These are phyloP conservation scores for Pseudorasbora parva DNA, from an alignment of 2,113 vertebrate species.

Conservation along the genomic window DNA sequence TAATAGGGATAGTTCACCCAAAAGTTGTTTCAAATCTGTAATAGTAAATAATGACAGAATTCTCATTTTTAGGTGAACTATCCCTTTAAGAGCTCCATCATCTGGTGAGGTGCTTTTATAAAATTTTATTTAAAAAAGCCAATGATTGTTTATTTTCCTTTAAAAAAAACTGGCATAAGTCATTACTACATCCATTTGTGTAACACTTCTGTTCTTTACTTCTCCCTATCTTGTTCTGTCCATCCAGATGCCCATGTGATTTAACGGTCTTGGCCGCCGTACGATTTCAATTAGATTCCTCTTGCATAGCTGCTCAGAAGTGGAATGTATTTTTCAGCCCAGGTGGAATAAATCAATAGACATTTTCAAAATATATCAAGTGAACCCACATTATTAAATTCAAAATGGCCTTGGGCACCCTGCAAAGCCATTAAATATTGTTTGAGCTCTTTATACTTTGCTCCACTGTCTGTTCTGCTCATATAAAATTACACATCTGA, in stretches of 20 bases:
- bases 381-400: slow-evolving; percentile 77
- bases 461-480: slow-evolving; percentile 11
- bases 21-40: too few species aligned
- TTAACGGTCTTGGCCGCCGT: slow-evolving; percentile 69
- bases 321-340: slow-evolving; percentile 79
- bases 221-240: slow-evolving; percentile 35
- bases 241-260: slow-evolving; percentile 29
- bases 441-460: slow-evolving; percentile 3
- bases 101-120: background rate
- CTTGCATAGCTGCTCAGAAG: slow-evolving; percentile 76
- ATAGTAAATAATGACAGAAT: too few species aligned
- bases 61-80: background rate
- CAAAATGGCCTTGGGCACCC: slow-evolving; percentile 59
- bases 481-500: slow-evolving; percentile 27
- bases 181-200: background rate
- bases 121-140: background rate
- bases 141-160: slow-evolving; percentile 15
- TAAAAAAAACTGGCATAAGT: background rate
- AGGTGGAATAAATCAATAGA: slow-evolving; percentile 81
- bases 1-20: too few species aligned
- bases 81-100: background rate
- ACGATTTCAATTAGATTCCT: slow-evolving; percentile 83
- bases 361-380: slow-evolving; percentile 69
- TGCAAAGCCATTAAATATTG: slow-evolving; percentile 60
- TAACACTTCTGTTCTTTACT: background rate